These are phyloP conservation scores for Rhagoletis zephyria DNA, from an alignment of 1,140 invertebrate species.

Conservation along the genomic window DNA sequence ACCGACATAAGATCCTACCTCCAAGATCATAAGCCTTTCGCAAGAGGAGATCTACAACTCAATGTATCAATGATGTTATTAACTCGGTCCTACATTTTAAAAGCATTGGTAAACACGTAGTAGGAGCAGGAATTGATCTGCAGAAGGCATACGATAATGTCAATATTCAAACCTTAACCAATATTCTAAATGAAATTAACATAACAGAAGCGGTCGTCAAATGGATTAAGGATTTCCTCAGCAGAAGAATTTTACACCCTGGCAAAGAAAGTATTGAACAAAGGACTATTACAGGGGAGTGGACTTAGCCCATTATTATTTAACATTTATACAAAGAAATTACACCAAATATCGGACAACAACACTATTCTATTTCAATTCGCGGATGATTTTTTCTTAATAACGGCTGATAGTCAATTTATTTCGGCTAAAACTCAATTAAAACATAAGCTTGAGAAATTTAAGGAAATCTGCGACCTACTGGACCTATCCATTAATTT, in stretches of 20 bases:
- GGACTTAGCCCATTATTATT: conserved; percentile 4
- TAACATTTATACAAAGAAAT: conserved; percentile 33
- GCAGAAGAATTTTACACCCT: background rate
- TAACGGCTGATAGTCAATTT: no score
- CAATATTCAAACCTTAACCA: background rate
- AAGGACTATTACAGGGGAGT: conserved; percentile 36
- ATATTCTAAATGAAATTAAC: background rate
- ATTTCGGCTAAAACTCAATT: background rate
- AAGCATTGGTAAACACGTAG: no score
- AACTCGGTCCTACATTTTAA: no score
- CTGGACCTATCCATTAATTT: conserved; percentile 34
- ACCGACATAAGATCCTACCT: background rate
- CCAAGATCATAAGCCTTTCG: background rate
- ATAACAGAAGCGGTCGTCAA: background rate
- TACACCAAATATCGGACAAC: background rate
- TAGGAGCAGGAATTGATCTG: background rate
- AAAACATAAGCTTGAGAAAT: background rate
- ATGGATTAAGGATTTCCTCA: background rate
- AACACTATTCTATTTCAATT: conserved; percentile 31
- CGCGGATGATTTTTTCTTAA: background rate
- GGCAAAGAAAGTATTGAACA: background rate
- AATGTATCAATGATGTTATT: no score
- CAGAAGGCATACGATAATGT: conserved; percentile 28
- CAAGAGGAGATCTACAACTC: no score
- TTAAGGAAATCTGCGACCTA: no score